phyloP scores from a whole-genome alignment of 2,888 invertebrate genomes.

The Tridacna gigas region DNA sequence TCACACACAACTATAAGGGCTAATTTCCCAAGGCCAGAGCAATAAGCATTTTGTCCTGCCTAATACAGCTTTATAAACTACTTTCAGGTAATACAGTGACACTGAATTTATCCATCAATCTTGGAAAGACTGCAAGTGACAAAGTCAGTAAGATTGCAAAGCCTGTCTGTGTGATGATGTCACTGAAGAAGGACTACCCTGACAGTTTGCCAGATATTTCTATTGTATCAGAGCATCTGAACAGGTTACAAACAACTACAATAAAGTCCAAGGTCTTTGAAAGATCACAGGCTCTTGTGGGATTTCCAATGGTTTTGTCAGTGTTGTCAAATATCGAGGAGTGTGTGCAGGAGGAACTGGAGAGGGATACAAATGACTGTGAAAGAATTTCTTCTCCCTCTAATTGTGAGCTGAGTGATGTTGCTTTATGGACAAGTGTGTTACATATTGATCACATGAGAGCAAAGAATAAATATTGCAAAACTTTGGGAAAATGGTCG shows the following conservation, averaged over 20 bases:
- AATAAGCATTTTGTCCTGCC: too few species aligned
- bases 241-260: constrained; percentile 28
- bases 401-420: background rate
- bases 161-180: constrained; percentile 46
- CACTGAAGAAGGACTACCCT: constrained; percentile 53
- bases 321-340: constrained; percentile 60
- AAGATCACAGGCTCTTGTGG: constrained; percentile 47
- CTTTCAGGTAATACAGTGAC: constrained; percentile 16
- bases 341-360: constrained; percentile 34
- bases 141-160: background rate
- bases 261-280: constrained; percentile 47
- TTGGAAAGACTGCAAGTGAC: background rate
- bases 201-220: constrained; percentile 57
- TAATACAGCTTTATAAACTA: too few species aligned
- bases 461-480: constrained; percentile 74
- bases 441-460: constrained; percentile 81
- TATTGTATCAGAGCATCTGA: constrained; percentile 41
- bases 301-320: constrained; percentile 67
- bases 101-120: constrained; percentile 6
- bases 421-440: constrained; percentile 62
- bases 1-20: too few species aligned
- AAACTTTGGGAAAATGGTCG: constrained; percentile 77
- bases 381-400: background rate
- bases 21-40: too few species aligned
- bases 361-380: background rate